A percentile compares a stretch with the other conserved stretches of the same genome.
These are phyloP conservation scores for Hirundo rustica DNA, from an alignment of 2,797 vertebrate genomes.

Conservation along the genomic window DNA sequence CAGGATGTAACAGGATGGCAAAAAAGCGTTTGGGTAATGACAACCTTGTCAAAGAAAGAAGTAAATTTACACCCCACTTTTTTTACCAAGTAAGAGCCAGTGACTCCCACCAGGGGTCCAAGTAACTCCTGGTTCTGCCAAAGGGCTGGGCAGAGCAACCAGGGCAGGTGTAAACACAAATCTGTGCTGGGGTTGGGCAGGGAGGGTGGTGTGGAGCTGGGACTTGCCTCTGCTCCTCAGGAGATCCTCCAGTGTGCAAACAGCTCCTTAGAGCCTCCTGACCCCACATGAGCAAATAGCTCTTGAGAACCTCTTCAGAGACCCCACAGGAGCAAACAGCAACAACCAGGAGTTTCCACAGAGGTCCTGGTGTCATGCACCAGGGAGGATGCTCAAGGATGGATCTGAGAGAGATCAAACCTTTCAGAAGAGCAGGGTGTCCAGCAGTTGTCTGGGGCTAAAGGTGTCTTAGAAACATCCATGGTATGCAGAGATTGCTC, in stretches of 20 bases:
- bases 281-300: neutral
- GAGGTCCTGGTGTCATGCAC: neutral
- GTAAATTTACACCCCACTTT: neutral
- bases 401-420: neutral
- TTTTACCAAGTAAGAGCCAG: neutral
- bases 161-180: neutral
- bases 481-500: fast-evolving
- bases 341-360: neutral
- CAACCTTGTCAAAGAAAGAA: neutral
- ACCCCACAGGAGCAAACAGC: neutral
- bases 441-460: neutral
- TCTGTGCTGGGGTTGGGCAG: neutral
- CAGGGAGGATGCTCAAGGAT: neutral
- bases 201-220: neutral
- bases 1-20: neutral
- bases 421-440: neutral
- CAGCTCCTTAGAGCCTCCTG: neutral
- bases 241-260: neutral
- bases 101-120: fast-evolving
- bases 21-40: neutral
- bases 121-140: neutral
- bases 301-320: neutral
- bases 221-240: neutral
- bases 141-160: neutral
- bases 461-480: neutral